phyloP scores from a whole-genome alignment of 2,888 invertebrate genomes.

The Artemia sinica region DNA sequence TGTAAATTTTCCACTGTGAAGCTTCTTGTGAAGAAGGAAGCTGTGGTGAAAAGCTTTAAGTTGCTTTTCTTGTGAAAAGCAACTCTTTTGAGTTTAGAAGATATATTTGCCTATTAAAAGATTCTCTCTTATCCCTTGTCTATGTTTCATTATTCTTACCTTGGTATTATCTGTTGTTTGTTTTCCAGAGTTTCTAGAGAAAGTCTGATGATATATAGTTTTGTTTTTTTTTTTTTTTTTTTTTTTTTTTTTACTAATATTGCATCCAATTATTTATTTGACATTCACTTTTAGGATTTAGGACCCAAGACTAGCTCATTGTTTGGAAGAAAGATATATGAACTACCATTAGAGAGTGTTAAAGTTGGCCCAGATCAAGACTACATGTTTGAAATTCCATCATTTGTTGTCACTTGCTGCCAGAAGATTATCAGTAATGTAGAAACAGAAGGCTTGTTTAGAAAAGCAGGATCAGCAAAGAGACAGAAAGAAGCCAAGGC shows the following conservation, averaged over 20 bases:
- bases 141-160: no score
- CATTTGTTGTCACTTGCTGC: slow-evolving; percentile 52
- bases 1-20: no score
- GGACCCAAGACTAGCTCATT: slow-evolving; percentile 28
- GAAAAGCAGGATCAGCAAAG: slow-evolving; percentile 67
- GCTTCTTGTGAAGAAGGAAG: no score
- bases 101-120: no score
- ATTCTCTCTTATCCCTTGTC: no score
- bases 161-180: no score
- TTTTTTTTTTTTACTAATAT: not conserved
- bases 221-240: not conserved
- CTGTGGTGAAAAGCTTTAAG: no score
- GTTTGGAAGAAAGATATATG: slow-evolving; percentile 39
- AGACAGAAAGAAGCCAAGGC: slow-evolving; percentile 67
- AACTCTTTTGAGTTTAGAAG: no score
- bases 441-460: slow-evolving; percentile 62
- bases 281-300: not conserved
- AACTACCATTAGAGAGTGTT: slow-evolving; percentile 39
- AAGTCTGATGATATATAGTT: not conserved
- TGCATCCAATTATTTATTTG: not conserved
- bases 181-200: no score
- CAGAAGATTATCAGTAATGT: slow-evolving; percentile 48
- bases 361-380: slow-evolving; percentile 44
- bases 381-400: slow-evolving; percentile 48
- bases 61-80: no score